Evolutionary conservation across 2,113 vertebrate genomes (phyloP), one percentile per base, ranked within the genome.

Genomic region (Ahaetulla prasina): DNA sequence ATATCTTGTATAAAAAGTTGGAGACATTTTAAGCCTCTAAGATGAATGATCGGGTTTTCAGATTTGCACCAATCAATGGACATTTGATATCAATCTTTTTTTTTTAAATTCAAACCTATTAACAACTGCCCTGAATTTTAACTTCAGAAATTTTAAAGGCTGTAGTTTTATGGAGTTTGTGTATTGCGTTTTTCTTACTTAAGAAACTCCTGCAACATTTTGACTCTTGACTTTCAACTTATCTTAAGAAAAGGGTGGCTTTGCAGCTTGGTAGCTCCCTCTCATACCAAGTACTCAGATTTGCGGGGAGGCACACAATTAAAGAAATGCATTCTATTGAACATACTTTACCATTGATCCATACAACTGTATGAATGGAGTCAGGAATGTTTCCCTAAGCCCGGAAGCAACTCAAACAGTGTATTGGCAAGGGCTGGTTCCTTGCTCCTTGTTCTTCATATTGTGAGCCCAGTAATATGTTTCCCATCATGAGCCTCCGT

Each of bases 41-140:
- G 47, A 96, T 91, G 95, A 98, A 60, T 96, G 99, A 87, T 98
- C 97, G 93, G 97, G 96, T 92, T 99, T 98, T 97, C 98, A 99
- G 89, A 57, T 99, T 92, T 99, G 98, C 94, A 97, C 99, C n/a
- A 99, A 99, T 98, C 99, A 99, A 97, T 99, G 99, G 92, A 99
- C 99, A 55, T 99, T 99, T 84, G 99, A 99, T 53, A 92, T 99
- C 35, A 99, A 98, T 96, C 97, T 99, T 68, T 68, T 63, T n/a
- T 3, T 47, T 5, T 7, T 11, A 10, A 74, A 18, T 35, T n/a
- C 11, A 30, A 6, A 68, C 11, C 30, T n/a, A 35, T 68, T 16
- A 68, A 68, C 60, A 6, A 68, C 11, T 63, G 4, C 60, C 30
- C 14, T 68, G n/a, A n/a, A n/a, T 68, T 68, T 68, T n/a, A 68